Evolutionary conservation across 2,113 vertebrate genomes (phyloP).

Genomic region (Xenopus borealis): DNA sequence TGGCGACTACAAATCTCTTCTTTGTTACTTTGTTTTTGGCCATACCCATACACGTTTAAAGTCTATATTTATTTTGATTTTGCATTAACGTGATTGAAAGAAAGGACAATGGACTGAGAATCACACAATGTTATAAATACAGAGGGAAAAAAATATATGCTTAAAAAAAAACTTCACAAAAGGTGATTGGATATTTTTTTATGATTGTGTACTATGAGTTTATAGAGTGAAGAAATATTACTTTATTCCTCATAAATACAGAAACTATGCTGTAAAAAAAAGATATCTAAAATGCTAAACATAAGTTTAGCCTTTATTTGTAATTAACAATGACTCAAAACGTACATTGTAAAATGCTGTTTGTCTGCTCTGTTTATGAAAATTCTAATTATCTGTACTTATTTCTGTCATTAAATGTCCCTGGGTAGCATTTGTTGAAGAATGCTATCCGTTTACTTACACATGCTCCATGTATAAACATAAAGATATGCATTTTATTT

Average conservation of each 20-base stretch:
- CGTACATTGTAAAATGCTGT: constrained; percentile 35
- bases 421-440: constrained; percentile 40
- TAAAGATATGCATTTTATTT: constrained; percentile 46
- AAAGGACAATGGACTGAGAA: constrained; percentile 14
- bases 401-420: constrained; percentile 42
- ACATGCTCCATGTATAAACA: constrained; percentile 38
- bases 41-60: constrained; percentile 26
- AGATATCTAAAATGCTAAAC: constrained; percentile 20
- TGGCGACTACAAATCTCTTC: constrained; percentile 18
- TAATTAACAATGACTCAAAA: constrained; percentile 35
- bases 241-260: constrained; percentile 35
- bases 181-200: constrained; percentile 41
- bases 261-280: constrained; percentile 23
- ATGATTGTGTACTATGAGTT: constrained; percentile 29
- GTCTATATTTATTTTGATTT: constrained; percentile 29
- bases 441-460: constrained; percentile 35
- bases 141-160: constrained; percentile 5
- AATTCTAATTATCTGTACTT: constrained; percentile 38
- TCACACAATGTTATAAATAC: constrained; percentile 2
- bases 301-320: constrained; percentile 39
- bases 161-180: constrained; percentile 29
- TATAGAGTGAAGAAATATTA: constrained; percentile 23
- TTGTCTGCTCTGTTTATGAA: constrained; percentile 44
- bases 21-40: constrained; percentile 21
- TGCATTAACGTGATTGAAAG: constrained; percentile 16